Evolutionary conservation across 2,888 invertebrate genomes (phyloP).

Genomic region (Loripinus fragilis): DNA sequence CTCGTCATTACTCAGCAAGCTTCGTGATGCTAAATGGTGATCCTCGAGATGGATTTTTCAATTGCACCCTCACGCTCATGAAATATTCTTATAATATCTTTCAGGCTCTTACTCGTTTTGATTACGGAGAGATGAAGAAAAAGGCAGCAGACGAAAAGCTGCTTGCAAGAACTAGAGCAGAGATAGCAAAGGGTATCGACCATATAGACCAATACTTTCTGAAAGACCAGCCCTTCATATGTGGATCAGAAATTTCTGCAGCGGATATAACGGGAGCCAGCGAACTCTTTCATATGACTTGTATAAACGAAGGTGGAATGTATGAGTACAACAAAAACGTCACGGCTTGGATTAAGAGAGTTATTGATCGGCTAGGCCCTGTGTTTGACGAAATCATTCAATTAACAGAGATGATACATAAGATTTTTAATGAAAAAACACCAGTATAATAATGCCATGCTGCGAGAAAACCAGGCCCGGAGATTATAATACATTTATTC

Average conservation of each 20-base stretch:
- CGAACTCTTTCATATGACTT: constrained; percentile 77
- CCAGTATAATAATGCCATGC: no score
- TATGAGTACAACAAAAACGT: constrained; percentile 66
- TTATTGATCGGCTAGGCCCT: constrained; percentile 62
- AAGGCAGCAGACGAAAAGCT: constrained; percentile 29
- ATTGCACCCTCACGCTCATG: no score
- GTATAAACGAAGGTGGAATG: constrained; percentile 65
- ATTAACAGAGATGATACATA: constrained; percentile 29
- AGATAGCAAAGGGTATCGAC: constrained; percentile 14
- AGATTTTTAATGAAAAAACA: background rate
- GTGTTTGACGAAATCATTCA: constrained; percentile 67
- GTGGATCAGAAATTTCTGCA: constrained; percentile 72
- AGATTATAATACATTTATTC: no score
- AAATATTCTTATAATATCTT: no score
- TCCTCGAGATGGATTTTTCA: no score
- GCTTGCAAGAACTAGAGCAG: constrained; percentile 20
- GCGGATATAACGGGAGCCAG: constrained; percentile 78
- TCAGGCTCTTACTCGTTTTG: no score
- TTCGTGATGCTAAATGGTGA: no score
- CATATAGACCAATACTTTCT: constrained; percentile 74
- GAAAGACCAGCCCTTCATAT: constrained; percentile 66
- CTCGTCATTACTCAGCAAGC: no score
- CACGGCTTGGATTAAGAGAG: constrained; percentile 73
- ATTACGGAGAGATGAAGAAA: constrained; percentile 20
- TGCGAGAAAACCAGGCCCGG: no score